Conservation (phyloP, 2,888 invertebrate species). For the Clunio marinus region DNA sequence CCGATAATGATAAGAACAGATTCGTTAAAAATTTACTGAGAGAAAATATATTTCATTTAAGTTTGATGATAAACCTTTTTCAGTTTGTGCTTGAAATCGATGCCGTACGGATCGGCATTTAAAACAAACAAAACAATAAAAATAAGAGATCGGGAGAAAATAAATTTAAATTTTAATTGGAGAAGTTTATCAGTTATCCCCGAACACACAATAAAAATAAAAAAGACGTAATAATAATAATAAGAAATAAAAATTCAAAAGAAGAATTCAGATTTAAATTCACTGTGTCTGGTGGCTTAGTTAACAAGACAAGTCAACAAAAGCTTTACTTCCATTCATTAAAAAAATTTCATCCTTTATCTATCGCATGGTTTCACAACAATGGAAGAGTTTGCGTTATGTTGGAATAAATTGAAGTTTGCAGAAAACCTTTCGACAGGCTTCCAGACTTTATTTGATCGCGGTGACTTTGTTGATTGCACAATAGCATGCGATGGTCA, state of each 20-base stretch:
- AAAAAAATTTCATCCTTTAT: neutral
- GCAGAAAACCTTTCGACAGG: conserved; percentile 52
- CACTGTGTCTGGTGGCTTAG: too few species aligned
- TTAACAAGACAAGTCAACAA: neutral
- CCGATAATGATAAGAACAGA: conserved; percentile 27
- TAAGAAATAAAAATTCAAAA: neutral
- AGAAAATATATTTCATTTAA: conserved; percentile 28
- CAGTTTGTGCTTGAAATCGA: conserved; percentile 30
- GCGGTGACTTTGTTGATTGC: conserved; percentile 54
- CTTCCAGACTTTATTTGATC: conserved; percentile 51
- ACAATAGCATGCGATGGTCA: conserved; percentile 55
- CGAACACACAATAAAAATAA: neutral
- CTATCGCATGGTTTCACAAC: neutral
- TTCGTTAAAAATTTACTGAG: neutral
- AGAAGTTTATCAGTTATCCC: conserved; percentile 25
- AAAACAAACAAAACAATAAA: neutral
- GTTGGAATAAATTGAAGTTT: conserved; percentile 51
- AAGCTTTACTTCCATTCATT: neutral
- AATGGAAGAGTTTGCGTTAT: conserved; percentile 49
- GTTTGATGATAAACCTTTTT: conserved; percentile 30
- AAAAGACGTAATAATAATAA: too few species aligned
- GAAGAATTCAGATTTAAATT: conserved; percentile 11
- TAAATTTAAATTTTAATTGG: conserved; percentile 4
- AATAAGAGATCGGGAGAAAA: neutral
- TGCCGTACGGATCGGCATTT: conserved; percentile 7